A percentile compares a stretch with the other conserved stretches of the same genome.
These are phyloP conservation scores for Xestia rhomboidea DNA, from an alignment of 2,888 invertebrate species.

Conservation along the genomic window DNA sequence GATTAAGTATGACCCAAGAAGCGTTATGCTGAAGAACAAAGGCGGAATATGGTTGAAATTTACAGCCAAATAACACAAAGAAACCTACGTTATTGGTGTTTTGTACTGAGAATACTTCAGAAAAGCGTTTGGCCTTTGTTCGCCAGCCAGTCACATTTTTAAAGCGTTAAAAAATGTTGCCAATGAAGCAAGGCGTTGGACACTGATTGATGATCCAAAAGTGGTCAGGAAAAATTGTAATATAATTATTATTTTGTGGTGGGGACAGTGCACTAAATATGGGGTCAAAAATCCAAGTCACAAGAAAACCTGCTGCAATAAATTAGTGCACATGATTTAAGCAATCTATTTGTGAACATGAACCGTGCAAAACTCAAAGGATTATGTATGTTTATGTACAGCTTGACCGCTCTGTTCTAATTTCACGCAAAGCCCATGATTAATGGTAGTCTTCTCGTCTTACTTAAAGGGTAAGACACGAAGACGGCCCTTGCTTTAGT, in stretches of 20 bases:
- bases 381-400: not conserved
- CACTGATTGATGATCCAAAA: slow-evolving; percentile 8
- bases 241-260: not conserved
- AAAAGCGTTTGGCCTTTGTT: slow-evolving; percentile 1
- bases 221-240: not conserved
- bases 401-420: slow-evolving; percentile 6
- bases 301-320: not conserved
- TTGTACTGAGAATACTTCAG: slow-evolving; percentile 21
- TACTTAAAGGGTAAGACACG: not conserved
- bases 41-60: slow-evolving; percentile 87
- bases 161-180: slow-evolving; percentile 1
- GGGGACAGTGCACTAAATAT: not conserved
- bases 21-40: slow-evolving; percentile 88
- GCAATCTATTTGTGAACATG: slow-evolving; percentile 6
- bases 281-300: slow-evolving; percentile 1
- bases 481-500: not conserved
- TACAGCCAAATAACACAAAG: slow-evolving; percentile 62
- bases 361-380: not conserved
- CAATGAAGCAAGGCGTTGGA: not conserved
- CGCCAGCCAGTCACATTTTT: slow-evolving; percentile 5
- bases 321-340: not conserved
- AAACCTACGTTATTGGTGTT: slow-evolving; percentile 3
- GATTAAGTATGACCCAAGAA: slow-evolving; percentile 85
- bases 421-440: not conserved
- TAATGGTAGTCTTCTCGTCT: not conserved